These are phyloP conservation scores for Chrysolina haemoptera DNA, from an alignment of 2,888 invertebrate genomes.

Conservation along the genomic window DNA sequence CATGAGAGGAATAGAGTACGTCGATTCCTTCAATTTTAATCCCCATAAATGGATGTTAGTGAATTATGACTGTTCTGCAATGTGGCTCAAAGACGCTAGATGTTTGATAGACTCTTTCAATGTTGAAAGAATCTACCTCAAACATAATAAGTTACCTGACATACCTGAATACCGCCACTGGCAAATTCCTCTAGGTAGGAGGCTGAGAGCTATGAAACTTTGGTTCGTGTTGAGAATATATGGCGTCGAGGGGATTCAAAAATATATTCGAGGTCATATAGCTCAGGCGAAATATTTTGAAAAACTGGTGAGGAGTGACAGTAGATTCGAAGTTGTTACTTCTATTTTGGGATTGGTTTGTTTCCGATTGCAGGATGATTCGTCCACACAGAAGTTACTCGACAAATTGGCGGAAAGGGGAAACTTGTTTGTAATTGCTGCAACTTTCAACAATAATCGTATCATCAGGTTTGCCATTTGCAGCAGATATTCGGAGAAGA, in stretches of 20 bases:
- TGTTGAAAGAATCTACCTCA: constrained; percentile 93
- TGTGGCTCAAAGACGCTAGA: constrained; percentile 90
- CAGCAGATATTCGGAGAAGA: constrained; percentile 78
- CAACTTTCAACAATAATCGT: constrained; percentile 77
- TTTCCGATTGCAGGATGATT: constrained; percentile 87
- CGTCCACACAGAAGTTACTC: constrained; percentile 79
- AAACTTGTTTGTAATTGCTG: constrained; percentile 87
- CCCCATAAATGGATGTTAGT: constrained; percentile 97
- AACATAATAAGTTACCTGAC: constrained; percentile 79
- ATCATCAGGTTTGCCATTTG: constrained; percentile 89
- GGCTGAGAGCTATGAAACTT: constrained; percentile 91
- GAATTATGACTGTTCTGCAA: constrained; percentile 95
- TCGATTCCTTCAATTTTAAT: constrained; percentile 94
- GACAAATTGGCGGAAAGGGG: constrained; percentile 82
- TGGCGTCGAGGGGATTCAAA: constrained; percentile 86
- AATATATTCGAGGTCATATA: constrained; percentile 83
- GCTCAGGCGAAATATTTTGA: constrained; percentile 86
- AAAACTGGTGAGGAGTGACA: constrained; percentile 79
- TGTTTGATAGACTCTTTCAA: constrained; percentile 90
- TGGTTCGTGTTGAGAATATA: constrained; percentile 92
- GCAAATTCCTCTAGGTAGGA: constrained; percentile 90
- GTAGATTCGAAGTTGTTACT: constrained; percentile 82
- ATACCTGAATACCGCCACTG: constrained; percentile 83
- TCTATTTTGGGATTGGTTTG: constrained; percentile 81
- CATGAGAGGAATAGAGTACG: constrained; percentile 80